Conservation (phyloP, 2,888 invertebrate species). For the Desoria tigrina region DNA sequence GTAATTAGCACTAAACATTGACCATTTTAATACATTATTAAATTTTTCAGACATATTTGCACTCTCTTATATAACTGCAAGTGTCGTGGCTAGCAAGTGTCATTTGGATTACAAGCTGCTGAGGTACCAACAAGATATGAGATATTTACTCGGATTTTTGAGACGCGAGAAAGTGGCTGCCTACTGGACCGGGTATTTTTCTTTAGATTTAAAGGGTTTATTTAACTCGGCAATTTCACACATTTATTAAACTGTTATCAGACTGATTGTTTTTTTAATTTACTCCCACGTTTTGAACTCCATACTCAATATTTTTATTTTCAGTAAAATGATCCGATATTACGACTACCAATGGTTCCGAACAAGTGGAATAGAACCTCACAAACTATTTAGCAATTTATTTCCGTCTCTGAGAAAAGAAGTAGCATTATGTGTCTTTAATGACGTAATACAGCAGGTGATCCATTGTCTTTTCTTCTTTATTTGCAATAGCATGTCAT, state of each 20-base stretch:
- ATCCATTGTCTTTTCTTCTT: too few species aligned
- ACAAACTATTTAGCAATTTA: constrained; percentile 33
- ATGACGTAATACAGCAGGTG: constrained; percentile 33
- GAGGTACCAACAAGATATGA: constrained; percentile 35
- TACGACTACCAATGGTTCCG: constrained; percentile 40
- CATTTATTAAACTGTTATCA: too few species aligned
- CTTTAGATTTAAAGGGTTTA: too few species aligned
- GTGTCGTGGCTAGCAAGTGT: constrained; percentile 31
- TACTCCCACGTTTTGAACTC: too few species aligned
- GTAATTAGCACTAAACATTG: not conserved
- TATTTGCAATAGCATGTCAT: too few species aligned
- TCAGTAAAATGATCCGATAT: constrained; percentile 33
- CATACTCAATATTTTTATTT: constrained; percentile 7
- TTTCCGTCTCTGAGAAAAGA: constrained; percentile 38
- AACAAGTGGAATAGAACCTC: constrained; percentile 37
- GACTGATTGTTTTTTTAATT: too few species aligned
- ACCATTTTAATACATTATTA: not conserved
- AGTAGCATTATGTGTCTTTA: constrained; percentile 33
- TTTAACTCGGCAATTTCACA: too few species aligned
- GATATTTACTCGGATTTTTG: constrained; percentile 31
- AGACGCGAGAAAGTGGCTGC: constrained; percentile 29
- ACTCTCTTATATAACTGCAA: constrained; percentile 27
- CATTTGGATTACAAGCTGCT: constrained; percentile 39
- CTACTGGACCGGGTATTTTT: too few species aligned
- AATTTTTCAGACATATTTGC: constrained; percentile 29